Conservation (phyloP, 1,140 invertebrate species). For the Drosophila ironensis region DNA sequence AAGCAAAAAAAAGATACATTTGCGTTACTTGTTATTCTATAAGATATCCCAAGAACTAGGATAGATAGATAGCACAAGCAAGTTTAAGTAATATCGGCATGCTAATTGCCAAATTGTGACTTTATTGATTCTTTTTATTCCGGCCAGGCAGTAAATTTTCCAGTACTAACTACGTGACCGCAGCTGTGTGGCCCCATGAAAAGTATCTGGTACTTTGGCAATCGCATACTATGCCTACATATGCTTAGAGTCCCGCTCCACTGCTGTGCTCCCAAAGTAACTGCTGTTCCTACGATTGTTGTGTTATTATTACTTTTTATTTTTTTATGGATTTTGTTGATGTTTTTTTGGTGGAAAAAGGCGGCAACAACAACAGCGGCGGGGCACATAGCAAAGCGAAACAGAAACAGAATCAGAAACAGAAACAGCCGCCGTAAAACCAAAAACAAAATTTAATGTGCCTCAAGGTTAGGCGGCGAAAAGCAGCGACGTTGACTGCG, state of each 20-base stretch:
- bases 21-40: too few species aligned
- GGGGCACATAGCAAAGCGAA: too few species aligned
- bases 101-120: too few species aligned
- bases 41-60: too few species aligned
- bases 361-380: constrained; percentile 32
- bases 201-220: too few species aligned
- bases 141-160: too few species aligned
- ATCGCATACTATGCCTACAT: not conserved
- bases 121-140: too few species aligned
- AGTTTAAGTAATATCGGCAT: too few species aligned
- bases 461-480: constrained; percentile 68
- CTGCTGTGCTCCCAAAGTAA: constrained; percentile 7
- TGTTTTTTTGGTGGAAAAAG: constrained; percentile 10
- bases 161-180: too few species aligned
- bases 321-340: constrained; percentile 11
- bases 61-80: too few species aligned
- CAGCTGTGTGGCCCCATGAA: too few species aligned
- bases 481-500: constrained; percentile 23
- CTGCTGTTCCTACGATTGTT: constrained; percentile 11
- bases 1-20: too few species aligned
- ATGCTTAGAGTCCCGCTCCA: constrained; percentile 30
- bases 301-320: constrained; percentile 11
- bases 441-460: constrained; percentile 65
- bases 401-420: constrained; percentile 13
- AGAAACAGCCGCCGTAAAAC: constrained; percentile 12